These are phyloP conservation scores for Neoseiulus cucumeris DNA, from an alignment of 1,140 invertebrate genomes.

Conservation along the genomic window DNA sequence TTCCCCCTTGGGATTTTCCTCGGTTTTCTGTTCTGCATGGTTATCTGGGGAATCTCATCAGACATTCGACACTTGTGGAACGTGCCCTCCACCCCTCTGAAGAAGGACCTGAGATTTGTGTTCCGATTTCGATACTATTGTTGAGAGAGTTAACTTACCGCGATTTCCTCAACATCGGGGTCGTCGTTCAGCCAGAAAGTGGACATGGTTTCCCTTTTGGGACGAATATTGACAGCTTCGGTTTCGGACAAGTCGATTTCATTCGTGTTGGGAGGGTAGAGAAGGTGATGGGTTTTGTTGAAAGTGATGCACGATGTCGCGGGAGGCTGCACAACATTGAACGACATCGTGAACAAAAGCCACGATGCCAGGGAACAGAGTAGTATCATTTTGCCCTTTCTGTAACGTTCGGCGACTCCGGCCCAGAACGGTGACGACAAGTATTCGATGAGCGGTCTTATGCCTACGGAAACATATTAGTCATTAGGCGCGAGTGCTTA, in stretches of 20 bases:
- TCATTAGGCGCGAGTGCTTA: too few relatives aligned
- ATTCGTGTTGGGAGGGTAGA: conserved; percentile 21
- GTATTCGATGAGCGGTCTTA: conserved; percentile 89
- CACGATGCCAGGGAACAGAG: conserved; percentile 77
- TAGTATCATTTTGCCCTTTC: conserved; percentile 63
- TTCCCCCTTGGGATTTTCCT: too few relatives aligned
- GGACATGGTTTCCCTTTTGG: conserved; percentile 2
- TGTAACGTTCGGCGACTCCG: conserved; percentile 72
- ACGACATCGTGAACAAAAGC: conserved; percentile 84
- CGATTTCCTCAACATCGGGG: not conserved
- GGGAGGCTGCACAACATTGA: conserved; percentile 83
- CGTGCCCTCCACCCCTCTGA: too few relatives aligned
- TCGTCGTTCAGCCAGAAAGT: not conserved
- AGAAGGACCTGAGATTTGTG: too few relatives aligned
- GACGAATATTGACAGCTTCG: conserved; percentile 8
- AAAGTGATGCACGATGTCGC: conserved; percentile 57
- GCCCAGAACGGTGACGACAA: conserved; percentile 95
- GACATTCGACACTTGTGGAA: too few relatives aligned
- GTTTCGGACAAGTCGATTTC: conserved; percentile 2
- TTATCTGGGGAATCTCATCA: too few relatives aligned
- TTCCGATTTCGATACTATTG: too few relatives aligned
- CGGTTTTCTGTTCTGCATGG: too few relatives aligned
- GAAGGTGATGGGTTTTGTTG: conserved; percentile 43
- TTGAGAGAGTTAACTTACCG: not conserved
- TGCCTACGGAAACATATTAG: conserved; percentile 31